Conservation (phyloP, 2,888 invertebrate genomes). For the Antheraea yamamai region DNA sequence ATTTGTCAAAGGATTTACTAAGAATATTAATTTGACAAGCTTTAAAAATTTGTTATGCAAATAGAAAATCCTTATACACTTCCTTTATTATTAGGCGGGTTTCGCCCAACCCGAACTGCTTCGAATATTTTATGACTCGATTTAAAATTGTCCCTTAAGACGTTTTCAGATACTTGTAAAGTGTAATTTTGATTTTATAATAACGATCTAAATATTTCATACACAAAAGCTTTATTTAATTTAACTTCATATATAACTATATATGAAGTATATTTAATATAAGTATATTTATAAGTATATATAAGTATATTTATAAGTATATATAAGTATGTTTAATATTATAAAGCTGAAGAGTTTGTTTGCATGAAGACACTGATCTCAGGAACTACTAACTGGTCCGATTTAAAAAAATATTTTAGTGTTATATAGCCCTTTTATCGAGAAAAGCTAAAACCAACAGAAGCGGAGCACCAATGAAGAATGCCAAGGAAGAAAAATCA, state of each 20-base stretch:
- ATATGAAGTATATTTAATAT: too few relatives aligned
- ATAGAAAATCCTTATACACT: constrained; percentile 72
- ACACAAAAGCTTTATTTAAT: neutral
- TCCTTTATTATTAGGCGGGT: constrained; percentile 73
- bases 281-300: too few relatives aligned
- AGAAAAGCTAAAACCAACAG: too few relatives aligned
- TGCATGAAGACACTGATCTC: too few relatives aligned
- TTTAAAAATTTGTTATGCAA: constrained; percentile 71
- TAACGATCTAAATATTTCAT: constrained; percentile 28
- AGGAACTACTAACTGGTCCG: too few relatives aligned
- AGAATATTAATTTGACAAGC: constrained; percentile 56
- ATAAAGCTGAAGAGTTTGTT: too few relatives aligned
- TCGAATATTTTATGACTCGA: constrained; percentile 71
- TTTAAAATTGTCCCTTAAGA: constrained; percentile 64
- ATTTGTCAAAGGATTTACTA: constrained; percentile 65
- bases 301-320: too few relatives aligned
- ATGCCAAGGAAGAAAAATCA: too few relatives aligned
- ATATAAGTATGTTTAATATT: too few relatives aligned
- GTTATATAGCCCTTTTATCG: too few relatives aligned
- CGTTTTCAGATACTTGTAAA: constrained; percentile 29
- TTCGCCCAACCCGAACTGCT: constrained; percentile 59
- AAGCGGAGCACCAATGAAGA: too few relatives aligned
- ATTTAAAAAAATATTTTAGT: too few relatives aligned
- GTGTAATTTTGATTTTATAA: constrained; percentile 45
- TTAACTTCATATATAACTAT: neutral